Evolutionary conservation across 2,797 vertebrate species (phyloP).

Genomic region (Falco naumanni): DNA sequence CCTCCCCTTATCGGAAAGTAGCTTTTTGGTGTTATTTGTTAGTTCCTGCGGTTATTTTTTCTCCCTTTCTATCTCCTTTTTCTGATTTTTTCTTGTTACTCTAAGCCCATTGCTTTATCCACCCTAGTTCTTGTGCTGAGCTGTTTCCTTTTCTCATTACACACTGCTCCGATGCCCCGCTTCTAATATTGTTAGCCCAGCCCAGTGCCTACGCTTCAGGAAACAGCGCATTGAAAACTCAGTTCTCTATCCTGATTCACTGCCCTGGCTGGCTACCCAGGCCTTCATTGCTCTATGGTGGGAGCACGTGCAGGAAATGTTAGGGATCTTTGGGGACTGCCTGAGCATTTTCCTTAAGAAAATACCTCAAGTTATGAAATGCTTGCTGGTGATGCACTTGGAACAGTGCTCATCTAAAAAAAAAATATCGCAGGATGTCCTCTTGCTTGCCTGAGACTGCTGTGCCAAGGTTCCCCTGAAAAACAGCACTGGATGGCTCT

Average conservation of each 20-base stretch:
- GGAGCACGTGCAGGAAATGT: slow-evolving; percentile 20
- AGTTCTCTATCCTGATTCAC: not conserved
- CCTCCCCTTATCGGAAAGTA: slow-evolving; percentile 22
- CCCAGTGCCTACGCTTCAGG: not conserved
- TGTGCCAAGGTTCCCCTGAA: not conserved
- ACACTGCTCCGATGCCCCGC: not conserved
- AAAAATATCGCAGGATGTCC: slow-evolving; percentile 21
- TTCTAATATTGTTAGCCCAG: slow-evolving; percentile 8
- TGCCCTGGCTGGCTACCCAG: slow-evolving; percentile 6
- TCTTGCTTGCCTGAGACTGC: not conserved
- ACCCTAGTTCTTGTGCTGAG: slow-evolving; percentile 40
- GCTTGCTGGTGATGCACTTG: not conserved
- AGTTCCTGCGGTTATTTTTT: not conserved
- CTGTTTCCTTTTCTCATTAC: slow-evolving; percentile 60
- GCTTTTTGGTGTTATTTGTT: slow-evolving; percentile 9
- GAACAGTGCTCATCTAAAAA: not conserved
- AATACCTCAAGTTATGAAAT: not conserved
- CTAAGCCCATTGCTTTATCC: slow-evolving; percentile 12
- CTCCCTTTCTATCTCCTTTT: slow-evolving; percentile 42
- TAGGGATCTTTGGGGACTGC: slow-evolving; percentile 19
- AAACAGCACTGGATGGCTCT: not conserved
- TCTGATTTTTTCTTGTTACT: not conserved
- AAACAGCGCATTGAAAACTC: not conserved
- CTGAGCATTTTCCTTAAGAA: slow-evolving; percentile 36
- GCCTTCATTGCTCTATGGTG: not conserved